Base-by-base conservation (phyloP, 2,888 invertebrate genomes). In the Aspidiotus rigidus region DNA sequence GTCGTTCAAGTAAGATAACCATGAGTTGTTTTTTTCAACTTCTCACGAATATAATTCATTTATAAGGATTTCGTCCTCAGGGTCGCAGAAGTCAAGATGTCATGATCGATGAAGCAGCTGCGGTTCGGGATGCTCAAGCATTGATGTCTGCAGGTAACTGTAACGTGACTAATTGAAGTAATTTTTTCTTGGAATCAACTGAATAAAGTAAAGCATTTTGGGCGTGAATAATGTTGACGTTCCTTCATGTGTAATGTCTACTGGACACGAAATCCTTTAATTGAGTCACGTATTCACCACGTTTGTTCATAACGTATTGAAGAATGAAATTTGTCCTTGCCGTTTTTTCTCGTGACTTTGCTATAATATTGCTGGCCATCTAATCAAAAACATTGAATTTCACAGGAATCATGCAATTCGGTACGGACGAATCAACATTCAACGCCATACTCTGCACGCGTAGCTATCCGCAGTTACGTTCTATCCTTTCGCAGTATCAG, bases 351-450 rank as follows among this genome's bases (percentile, higher is more conserved):
- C n/a, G n/a, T n/a, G n/a, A n/a, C n/a, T n/a, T n/a, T 28, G 28
- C 28, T 28, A 28, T 28, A 28, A 28, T 28, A 28, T 28, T 28
- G 28, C 28, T 49, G 44, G 62, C 16, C 49, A 62, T 49, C 53
- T 62, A 17, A 49, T 62, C 16, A 28, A 28, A 28, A 28, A 28
- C 28, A 28, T 28, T 3, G 5, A 1, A 28, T 53, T 39, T 40
- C 9, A 42, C 72, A 83, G 83, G 85, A 44, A 83, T 83, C 75
- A 77, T 83, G 7, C 78, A 79, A 62, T 77, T 89, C 64, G 92
- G 93, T 69, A 93, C 93, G 0, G 92, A 93, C 77, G 93, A 93
- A 79, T 89, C 89, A 0, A 83, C 84, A 64, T 93, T 95, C 80
- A 91, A 93, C 79, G 84, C 86, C 73, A 84, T 93, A 69, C 81